These are phyloP conservation scores for Ormyrus thymus DNA, from an alignment of 2,888 invertebrate species.

Conservation along the genomic window DNA sequence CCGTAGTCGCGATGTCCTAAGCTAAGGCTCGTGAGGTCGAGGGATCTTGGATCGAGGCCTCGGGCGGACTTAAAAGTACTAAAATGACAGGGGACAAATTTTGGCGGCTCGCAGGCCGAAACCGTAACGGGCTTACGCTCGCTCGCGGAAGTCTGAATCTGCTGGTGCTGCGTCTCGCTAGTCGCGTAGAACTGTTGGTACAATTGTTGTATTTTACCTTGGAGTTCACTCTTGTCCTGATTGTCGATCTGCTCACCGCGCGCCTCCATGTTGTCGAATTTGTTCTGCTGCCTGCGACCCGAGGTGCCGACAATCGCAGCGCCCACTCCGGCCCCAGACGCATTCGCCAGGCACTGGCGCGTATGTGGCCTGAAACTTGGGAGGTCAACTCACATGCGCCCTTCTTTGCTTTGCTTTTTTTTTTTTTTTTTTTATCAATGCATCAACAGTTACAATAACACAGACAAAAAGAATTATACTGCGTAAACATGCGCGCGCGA, in stretches of 20 bases:
- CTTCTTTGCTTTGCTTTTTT: conserved; percentile 8
- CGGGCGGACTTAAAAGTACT: conserved; percentile 68
- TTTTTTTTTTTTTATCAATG: background rate
- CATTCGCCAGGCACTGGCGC: conserved; percentile 70
- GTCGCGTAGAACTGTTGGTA: conserved; percentile 71
- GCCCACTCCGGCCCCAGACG: conserved; percentile 66
- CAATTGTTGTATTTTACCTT: conserved; percentile 72
- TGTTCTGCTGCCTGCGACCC: conserved; percentile 61
- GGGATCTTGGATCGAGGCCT: conserved; percentile 56
- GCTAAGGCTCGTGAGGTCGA: conserved; percentile 63
- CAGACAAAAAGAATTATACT: conserved; percentile 18
- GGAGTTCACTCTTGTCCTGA: conserved; percentile 71
- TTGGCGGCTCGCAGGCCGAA: background rate
- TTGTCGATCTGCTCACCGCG: conserved; percentile 69
- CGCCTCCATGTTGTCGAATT: conserved; percentile 65
- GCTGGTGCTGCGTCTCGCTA: conserved; percentile 62
- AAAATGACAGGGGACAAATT: conserved; percentile 62
- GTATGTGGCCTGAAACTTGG: conserved; percentile 70
- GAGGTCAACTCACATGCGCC: conserved; percentile 50
- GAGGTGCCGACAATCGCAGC: conserved; percentile 65
- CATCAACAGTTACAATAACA: conserved; percentile 17
- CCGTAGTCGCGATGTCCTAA: conserved; percentile 62
- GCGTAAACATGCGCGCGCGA: conserved; percentile 12
- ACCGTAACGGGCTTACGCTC: conserved; percentile 36
- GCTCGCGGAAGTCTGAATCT: conserved; percentile 19